Base-by-base conservation (phyloP, 2,797 vertebrate species). In the Gila robusta region DNA sequence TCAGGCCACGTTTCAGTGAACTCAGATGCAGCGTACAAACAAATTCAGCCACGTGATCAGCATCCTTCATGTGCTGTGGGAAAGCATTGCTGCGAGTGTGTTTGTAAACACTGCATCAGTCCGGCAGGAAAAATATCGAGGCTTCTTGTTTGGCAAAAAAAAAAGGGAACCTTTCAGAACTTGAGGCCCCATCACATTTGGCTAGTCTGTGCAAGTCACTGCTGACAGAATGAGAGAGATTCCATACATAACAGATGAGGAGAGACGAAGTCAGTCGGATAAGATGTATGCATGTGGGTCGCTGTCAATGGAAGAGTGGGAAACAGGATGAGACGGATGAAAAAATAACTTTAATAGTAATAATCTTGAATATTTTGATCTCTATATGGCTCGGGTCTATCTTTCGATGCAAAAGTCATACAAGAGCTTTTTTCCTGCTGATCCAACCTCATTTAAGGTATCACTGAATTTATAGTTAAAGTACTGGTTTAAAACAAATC, bases 1-100 rank as follows among this genome's bases (percentile, higher is more conserved):
- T 87, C 74, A 83, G 59, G 41, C 54, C 74, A 59, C 39, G 52
- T 59, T 78, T 77, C 66, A 44, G 26, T 78, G 64, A 78, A 49
- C 79, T 67, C 56, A 47, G 73, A 84, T 82, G 82, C 41, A 62
- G 74, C 14, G 5, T 9, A 69, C 85, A 84, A 47, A 72, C 82
- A 74, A 35, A 90, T 69, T 62, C 66, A 17, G 47, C 41, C 72
- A 70, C 47, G 59, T 69, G 73, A 73, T 78, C 87, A 59, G 35
- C 17, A 73, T 66, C 37, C 47, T 86, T 59, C 80, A 71, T 32
- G 59, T 70, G 37, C 52, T 76, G 62, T 26, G 52, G 39, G 23
- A 52, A 19, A 37, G 16, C 71, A 28, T 35, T 28, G 76, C 12
- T 47, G 7, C 3, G 26, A 67, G 32, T 72, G 9, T 52, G 71